Conservation (phyloP, 2,888 invertebrate species). For the Nomada hirtipes region DNA sequence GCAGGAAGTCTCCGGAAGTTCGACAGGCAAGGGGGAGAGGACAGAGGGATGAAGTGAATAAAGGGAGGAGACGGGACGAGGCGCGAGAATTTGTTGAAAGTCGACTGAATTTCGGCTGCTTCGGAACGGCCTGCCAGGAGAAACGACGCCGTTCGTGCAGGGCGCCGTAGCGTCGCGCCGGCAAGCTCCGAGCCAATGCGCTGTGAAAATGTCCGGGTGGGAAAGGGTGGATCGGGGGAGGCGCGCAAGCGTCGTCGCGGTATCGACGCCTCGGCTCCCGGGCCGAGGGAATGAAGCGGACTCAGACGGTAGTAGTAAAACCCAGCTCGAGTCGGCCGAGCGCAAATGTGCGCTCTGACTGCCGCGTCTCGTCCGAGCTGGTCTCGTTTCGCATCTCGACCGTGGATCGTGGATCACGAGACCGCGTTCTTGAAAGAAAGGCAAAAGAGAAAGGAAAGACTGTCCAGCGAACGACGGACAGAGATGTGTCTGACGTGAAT, state of each 20-base stretch:
- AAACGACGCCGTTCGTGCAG: slow-evolving; percentile 47
- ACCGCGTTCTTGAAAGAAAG: not conserved
- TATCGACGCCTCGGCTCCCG: slow-evolving; percentile 82
- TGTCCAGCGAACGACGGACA: not conserved
- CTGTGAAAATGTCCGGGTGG: slow-evolving; percentile 72
- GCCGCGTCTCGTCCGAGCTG: slow-evolving; percentile 53
- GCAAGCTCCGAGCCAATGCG: slow-evolving; percentile 76
- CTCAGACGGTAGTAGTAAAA: slow-evolving; percentile 80
- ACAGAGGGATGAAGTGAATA: not conserved
- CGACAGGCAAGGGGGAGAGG: not conserved
- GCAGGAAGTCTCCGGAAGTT: too few species aligned
- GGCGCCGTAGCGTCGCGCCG: slow-evolving; percentile 60
- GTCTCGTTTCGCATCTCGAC: slow-evolving; percentile 38
- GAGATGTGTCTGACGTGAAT: slow-evolving; percentile 8
- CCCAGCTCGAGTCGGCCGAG: slow-evolving; percentile 80
- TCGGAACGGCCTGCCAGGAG: slow-evolving; percentile 13
- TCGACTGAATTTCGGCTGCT: slow-evolving; percentile 17
- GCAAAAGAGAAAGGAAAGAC: not conserved
- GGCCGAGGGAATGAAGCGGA: slow-evolving; percentile 73
- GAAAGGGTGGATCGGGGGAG: slow-evolving; percentile 77
- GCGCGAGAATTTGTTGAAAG: slow-evolving; percentile 32
- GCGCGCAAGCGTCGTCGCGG: slow-evolving; percentile 81
- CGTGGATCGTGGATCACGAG: slow-evolving; percentile 14
- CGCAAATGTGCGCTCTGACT: slow-evolving; percentile 55
- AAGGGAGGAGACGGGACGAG: not conserved